A percentile compares a stretch with the other conserved stretches of the same genome.
phyloP scores from a whole-genome alignment of 2,888 invertebrate species.

The Oscheius sp. region DNA sequence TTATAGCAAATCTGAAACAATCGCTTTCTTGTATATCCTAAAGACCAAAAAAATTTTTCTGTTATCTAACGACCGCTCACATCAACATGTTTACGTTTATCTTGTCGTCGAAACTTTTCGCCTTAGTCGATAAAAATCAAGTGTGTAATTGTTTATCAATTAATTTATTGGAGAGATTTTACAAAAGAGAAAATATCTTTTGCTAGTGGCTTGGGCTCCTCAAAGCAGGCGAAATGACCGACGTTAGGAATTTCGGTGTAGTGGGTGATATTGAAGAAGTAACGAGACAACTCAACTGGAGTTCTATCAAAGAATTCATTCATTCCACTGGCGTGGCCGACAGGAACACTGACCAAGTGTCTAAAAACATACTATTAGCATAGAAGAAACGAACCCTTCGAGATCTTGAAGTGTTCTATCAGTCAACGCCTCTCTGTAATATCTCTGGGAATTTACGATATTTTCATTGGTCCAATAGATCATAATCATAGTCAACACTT shows the following conservation, averaged over 20 bases:
- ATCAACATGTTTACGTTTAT: slow-evolving; percentile 5
- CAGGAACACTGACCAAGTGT: slow-evolving; percentile 76
- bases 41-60: background rate
- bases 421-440: slow-evolving; percentile 78
- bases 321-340: slow-evolving; percentile 81
- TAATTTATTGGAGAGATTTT: slow-evolving; percentile 14
- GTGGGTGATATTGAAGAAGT: slow-evolving; percentile 80
- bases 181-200: slow-evolving; percentile 78
- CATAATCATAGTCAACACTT: slow-evolving; percentile 83
- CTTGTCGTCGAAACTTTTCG: background rate
- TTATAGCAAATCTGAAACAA: background rate
- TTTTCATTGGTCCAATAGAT: slow-evolving; percentile 81
- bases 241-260: slow-evolving; percentile 76
- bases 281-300: slow-evolving; percentile 75
- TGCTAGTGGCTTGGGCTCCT: slow-evolving; percentile 80
- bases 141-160: too few species aligned
- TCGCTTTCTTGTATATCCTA: background rate
- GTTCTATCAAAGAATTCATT: slow-evolving; percentile 78
- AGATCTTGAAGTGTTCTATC: slow-evolving; percentile 39
- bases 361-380: slow-evolving; percentile 32
- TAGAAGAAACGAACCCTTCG: slow-evolving; percentile 33
- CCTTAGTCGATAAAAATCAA: background rate
- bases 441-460: slow-evolving; percentile 80
- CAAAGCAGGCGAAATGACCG: slow-evolving; percentile 87
- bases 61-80: too few species aligned